These are phyloP conservation scores for Lineus longissimus DNA, from an alignment of 1,140 invertebrate species.

Conservation along the genomic window DNA sequence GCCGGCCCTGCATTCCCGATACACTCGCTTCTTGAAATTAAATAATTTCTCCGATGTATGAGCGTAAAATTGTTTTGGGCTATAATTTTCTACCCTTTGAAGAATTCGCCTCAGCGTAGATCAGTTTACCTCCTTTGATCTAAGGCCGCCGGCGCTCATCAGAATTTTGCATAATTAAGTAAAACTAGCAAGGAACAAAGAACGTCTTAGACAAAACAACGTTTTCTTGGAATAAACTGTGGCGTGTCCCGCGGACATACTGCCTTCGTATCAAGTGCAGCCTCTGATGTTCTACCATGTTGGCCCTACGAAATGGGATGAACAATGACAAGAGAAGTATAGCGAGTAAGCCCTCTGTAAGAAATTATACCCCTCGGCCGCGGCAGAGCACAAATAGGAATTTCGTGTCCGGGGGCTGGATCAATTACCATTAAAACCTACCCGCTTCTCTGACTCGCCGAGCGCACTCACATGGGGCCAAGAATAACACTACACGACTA, in stretches of 20 bases:
- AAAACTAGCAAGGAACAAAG: conserved; percentile 3
- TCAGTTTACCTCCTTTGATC: conserved; percentile 7
- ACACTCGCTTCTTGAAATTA: conserved; percentile 6
- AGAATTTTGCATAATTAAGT: conserved; percentile 5
- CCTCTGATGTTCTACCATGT: not conserved
- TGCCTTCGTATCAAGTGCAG: not conserved
- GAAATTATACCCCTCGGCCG: too few species aligned
- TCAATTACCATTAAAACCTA: too few species aligned
- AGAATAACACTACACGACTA: too few species aligned
- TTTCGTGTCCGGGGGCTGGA: too few species aligned
- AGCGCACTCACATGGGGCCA: too few species aligned
- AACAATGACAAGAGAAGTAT: too few species aligned
- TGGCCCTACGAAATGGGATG: conserved; percentile 1
- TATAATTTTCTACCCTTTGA: conserved; percentile 5
- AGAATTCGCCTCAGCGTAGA: conserved; percentile 1
- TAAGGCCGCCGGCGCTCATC: conserved; percentile 1
- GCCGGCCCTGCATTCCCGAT: not conserved
- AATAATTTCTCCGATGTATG: conserved; percentile 6
- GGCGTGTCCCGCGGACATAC: not conserved
- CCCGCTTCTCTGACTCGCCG: too few species aligned
- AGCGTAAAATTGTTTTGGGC: conserved; percentile 8
- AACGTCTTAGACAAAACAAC: not conserved
- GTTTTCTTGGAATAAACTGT: conserved; percentile 5
- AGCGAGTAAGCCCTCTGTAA: too few species aligned
- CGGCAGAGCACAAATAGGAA: too few species aligned